Evolutionary conservation across 2,888 invertebrate genomes (phyloP).

Genomic region (Lithophane semibrunnea): DNA sequence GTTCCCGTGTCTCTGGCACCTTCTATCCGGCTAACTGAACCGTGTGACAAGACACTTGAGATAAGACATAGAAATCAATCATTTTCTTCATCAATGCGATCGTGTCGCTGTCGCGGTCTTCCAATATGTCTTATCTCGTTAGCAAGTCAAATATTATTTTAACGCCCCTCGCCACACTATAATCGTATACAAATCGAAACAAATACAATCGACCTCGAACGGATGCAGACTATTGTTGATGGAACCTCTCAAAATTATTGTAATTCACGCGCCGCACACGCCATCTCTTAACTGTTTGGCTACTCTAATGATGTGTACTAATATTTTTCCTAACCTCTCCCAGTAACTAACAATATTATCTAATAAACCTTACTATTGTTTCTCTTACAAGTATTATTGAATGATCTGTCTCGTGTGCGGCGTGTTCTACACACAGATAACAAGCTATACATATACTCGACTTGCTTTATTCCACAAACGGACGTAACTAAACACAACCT

Average conservation of each 20-base stretch:
- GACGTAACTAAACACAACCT: background rate
- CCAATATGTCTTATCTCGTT: constrained; percentile 16
- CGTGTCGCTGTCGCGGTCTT: background rate
- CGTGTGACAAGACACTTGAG: constrained; percentile 14
- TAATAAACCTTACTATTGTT: background rate
- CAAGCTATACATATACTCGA: constrained; percentile 19
- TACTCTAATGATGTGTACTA: constrained; percentile 7
- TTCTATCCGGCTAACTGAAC: background rate
- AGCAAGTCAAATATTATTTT: constrained; percentile 11
- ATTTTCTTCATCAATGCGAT: background rate
- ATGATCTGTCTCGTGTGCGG: constrained; percentile 35
- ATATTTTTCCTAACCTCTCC: constrained; percentile 19
- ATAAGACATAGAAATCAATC: constrained; percentile 6
- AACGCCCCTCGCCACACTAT: constrained; percentile 1
- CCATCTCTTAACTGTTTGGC: background rate
- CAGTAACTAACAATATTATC: constrained; percentile 20
- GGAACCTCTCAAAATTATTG: constrained; percentile 55
- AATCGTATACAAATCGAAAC: constrained; percentile 44
- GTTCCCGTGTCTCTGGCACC: background rate
- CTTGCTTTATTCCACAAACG: background rate
- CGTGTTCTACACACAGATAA: constrained; percentile 22
- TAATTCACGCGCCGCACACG: constrained; percentile 50
- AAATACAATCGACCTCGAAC: constrained; percentile 29
- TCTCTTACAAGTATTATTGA: background rate
- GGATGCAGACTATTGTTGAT: constrained; percentile 50